A percentile compares a stretch with the other conserved stretches of the same genome.
Evolutionary conservation across 1,140 invertebrate species (phyloP).

Genomic region (Caerostris extrusa): DNA sequence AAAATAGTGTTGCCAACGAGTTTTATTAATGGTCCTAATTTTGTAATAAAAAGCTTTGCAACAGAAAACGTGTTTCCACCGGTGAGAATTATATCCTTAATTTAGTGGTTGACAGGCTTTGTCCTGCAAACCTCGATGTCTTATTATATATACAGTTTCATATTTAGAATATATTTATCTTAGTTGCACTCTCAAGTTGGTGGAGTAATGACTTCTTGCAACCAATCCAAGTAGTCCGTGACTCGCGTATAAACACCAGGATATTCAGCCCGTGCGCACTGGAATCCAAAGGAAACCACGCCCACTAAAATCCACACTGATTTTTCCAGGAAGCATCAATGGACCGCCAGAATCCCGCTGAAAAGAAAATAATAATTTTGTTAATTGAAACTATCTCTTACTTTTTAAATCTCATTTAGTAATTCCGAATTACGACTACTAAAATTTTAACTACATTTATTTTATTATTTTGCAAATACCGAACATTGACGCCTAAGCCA

Average conservation of each 20-base stretch:
- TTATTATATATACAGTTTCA: no score
- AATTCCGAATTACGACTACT: no score
- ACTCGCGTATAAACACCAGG: conserved; percentile 93
- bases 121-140: not conserved
- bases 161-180: not conserved
- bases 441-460: no score
- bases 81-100: no score
- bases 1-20: no score
- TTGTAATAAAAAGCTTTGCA: no score
- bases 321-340: conserved; percentile 78
- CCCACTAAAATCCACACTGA: conserved; percentile 85
- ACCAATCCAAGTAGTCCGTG: conserved; percentile 89
- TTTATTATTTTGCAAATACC: no score
- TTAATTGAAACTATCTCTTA: not conserved
- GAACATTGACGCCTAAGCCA: no score
- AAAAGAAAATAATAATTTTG: conserved; percentile 12
- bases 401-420: no score
- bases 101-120: not conserved
- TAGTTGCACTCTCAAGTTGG: not conserved
- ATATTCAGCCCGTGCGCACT: conserved; percentile 93
- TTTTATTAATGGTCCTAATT: no score
- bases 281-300: conserved; percentile 95
- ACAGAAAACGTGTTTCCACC: no score
- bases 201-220: conserved; percentile 81
- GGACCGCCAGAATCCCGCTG: conserved; percentile 84